Base-by-base conservation (phyloP, 2,113 vertebrate species). In the Oophaga pumilio region DNA sequence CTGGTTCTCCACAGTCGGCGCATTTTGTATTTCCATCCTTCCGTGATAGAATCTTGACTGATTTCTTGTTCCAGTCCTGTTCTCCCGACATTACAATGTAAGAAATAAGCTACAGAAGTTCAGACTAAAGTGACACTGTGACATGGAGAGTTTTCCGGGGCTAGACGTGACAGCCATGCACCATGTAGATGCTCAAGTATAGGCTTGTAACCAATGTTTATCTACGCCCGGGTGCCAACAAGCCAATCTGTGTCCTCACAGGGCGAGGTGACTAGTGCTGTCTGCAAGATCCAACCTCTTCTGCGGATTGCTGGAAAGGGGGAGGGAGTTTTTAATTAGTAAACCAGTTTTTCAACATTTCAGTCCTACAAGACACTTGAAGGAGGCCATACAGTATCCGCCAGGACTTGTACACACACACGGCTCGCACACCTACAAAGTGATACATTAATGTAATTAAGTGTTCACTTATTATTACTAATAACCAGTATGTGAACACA, bases 341-440 rank as follows among this genome's bases (percentile, higher is more conserved):
- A 87, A 87, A 87, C 86, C 86, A 52, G 78, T 87, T 82, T 82
- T 87, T 87, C 86, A 82, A 76, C 86, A 82, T 87, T 87, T 87
- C 52, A 74, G 18, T 82, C 56, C 76, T 14, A 0, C 64, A 49
- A 81, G 86, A 59, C 66, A 50, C 18, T 50, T 68, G 8, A 62
- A 13, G 60, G 28, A 60, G 22, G 64, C 43, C 8, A 73, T 20
- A 81, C 8, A 64, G 28, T 71, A 73, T 87, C 26, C 56, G 86
- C 43, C 86, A 74, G 52, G 53, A 87, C 86, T 82, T 87, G 86
- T 82, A 66, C 56, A 22, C 22, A 85, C 53, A 22, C 43, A 68
- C 10, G 3, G 64, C 64, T 68, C 69, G 17, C 28, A 17, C 26
- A 71, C 26, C 26, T 71, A 71, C 3, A 28, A 71, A 66, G 11